Percentiles rank a stretch among this genome's conserved stretches.
These are phyloP conservation scores for Xanthia icteritia DNA, from an alignment of 2,888 invertebrate genomes.

Conservation along the genomic window DNA sequence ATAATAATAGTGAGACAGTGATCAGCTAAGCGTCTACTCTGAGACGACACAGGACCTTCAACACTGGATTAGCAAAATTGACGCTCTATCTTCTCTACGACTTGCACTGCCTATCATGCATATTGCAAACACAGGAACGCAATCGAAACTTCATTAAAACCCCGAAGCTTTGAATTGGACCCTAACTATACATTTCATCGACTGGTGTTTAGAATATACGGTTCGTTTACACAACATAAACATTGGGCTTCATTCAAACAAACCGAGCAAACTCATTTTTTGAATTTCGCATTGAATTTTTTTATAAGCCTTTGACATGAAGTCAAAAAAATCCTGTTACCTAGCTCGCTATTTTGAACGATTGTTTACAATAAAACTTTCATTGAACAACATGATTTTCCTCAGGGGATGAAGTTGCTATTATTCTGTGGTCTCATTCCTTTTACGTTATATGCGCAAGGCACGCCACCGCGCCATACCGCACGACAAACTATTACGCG, in stretches of 20 bases:
- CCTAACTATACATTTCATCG: not conserved
- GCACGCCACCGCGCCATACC: not conserved
- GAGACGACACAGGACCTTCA: too few relatives aligned
- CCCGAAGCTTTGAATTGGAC: not conserved
- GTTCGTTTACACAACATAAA: not conserved
- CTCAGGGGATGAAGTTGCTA: not conserved
- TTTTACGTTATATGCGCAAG: not conserved
- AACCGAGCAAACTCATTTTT: not conserved
- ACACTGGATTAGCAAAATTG: not conserved
- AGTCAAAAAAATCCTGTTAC: not conserved
- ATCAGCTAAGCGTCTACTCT: not conserved
- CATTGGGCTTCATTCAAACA: not conserved
- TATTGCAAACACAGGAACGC: not conserved
- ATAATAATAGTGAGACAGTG: not conserved
- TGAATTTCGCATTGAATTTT: too few relatives aligned
- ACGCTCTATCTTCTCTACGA: not conserved
- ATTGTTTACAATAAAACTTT: not conserved
- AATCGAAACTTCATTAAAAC: not conserved
- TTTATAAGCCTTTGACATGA: not conserved
- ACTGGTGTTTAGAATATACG: not conserved
- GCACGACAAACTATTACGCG: not conserved
- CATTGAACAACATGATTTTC: conserved; percentile 2
- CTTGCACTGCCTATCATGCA: not conserved
- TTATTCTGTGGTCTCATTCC: not conserved
- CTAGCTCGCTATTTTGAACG: not conserved